Percentiles rank a stretch among this genome's conserved stretches.
Evolutionary conservation across 2,797 vertebrate genomes (phyloP).

Genomic region (Enoplosus armatus): DNA sequence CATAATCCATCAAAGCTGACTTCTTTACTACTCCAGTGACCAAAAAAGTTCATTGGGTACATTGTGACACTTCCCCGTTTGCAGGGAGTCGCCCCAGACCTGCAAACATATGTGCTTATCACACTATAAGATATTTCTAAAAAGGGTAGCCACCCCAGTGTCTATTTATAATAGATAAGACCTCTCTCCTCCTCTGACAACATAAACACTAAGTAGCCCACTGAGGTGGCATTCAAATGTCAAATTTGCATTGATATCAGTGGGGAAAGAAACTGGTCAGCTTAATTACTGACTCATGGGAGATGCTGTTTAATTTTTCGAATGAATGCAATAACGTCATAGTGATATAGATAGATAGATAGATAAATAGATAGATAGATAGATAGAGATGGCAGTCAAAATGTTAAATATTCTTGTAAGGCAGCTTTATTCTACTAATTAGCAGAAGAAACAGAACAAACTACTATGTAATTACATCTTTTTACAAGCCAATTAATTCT

Average conservation of each 20-base stretch:
- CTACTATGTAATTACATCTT: constrained; percentile 58
- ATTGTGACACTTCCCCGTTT: constrained; percentile 46
- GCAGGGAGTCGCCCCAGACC: no score
- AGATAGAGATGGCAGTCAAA: not conserved
- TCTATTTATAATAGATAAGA: constrained; percentile 58
- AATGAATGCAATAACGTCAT: not conserved
- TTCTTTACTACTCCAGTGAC: constrained; percentile 53
- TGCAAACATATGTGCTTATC: constrained; percentile 41
- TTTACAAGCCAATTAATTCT: constrained; percentile 60
- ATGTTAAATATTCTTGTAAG: constrained; percentile 8
- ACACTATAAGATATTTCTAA: constrained; percentile 23
- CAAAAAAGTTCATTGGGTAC: constrained; percentile 43
- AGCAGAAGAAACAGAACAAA: constrained; percentile 51
- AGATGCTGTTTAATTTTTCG: constrained; percentile 15
- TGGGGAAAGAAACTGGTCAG: constrained; percentile 8
- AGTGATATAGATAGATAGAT: constrained; percentile 21
- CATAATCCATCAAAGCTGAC: constrained; percentile 73
- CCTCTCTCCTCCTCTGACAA: constrained; percentile 44
- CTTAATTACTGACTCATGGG: constrained; percentile 31
- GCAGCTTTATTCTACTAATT: constrained; percentile 36
- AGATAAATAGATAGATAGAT: constrained; percentile 3
- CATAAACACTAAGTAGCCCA: constrained; percentile 44
- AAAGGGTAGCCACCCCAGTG: constrained; percentile 50
- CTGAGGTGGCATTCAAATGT: constrained; percentile 62
- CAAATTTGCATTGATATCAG: constrained; percentile 55